phyloP scores from a whole-genome alignment of 2,113 vertebrate genomes.

The Ia io region DNA sequence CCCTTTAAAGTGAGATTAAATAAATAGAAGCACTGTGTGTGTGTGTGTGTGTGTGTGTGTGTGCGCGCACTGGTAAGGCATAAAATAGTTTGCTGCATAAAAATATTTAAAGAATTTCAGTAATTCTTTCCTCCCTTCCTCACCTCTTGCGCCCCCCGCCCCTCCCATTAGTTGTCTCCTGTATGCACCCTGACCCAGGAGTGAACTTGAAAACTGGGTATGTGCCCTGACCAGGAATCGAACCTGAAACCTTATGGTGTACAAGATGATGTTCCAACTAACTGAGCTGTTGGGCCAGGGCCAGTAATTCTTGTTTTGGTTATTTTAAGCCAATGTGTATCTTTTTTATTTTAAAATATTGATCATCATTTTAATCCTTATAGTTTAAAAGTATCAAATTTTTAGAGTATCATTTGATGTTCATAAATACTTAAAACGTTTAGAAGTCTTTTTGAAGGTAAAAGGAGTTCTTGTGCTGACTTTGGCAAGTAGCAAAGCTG shows the following conservation, averaged over 20 bases:
- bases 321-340: background rate
- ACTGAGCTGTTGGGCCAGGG: background rate
- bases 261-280: background rate
- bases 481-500: background rate
- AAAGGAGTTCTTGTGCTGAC: background rate
- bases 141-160: rapidly evolving
- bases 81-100: background rate
- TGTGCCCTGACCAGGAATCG: too few species aligned
- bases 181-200: background rate
- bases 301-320: background rate
- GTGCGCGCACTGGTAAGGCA: background rate
- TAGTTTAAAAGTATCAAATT: background rate
- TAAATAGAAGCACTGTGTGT: background rate
- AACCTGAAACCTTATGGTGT: background rate
- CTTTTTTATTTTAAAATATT: background rate
- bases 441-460: background rate
- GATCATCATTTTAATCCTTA: background rate
- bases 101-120: conserved; percentile 14
- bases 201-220: background rate
- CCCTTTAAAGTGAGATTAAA: background rate
- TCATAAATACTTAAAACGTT: background rate
- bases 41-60: background rate
- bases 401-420: background rate
- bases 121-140: background rate
- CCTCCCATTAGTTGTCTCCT: background rate